Base-by-base conservation (phyloP, 2,113 vertebrate species). In the Anhinga anhinga region DNA sequence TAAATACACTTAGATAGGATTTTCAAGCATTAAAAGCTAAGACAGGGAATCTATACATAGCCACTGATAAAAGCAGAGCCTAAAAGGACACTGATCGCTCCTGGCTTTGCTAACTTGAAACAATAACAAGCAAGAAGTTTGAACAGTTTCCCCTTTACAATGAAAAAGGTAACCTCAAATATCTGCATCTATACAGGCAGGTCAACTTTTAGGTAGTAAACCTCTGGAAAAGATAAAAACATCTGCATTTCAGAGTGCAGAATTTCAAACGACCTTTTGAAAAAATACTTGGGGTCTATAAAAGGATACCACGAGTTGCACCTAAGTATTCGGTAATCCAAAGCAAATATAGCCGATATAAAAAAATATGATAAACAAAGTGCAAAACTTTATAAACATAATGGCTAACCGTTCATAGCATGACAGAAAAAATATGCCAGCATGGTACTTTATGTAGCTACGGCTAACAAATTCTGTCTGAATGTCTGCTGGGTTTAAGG, bases 1-100 rank as follows among this genome's bases (percentile, higher is more conserved):
- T 8, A 94, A 94, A 95, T 25, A 87, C 58, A 78, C 80, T 62
- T 62, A 61, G 66, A 32, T 13, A 67, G 81, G 91, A 94, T 95
- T 95, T 92, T 61, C 83, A 65, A 44, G 83, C 47, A 95, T 91
- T 96, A 93, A 82, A 95, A 96, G 72, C 77, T 94, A 95, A 93
- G 62, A 59, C 70, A 82, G 70, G 25, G 82, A 94, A 82, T 69
- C 84, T 87, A 90, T 91, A 93, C 30, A 88, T 69, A 90, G 89
- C 22, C 62, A 82, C 53, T 58, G 88, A 84, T n/a, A 86, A 83
- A 84, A 79, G 80, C 4, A 45, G 70, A 93, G 77, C 91, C 91
- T 93, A 80, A 53, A 61, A 90, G 66, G 55, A 94, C 58, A 59
- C 58, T 0, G 1, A 87, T 44, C 53, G 66, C 70, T 92, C 36